Evolutionary conservation across 1,140 invertebrate genomes (phyloP), one percentile per base, ranked within the genome.

Genomic region (Eufriesea mexicana): DNA sequence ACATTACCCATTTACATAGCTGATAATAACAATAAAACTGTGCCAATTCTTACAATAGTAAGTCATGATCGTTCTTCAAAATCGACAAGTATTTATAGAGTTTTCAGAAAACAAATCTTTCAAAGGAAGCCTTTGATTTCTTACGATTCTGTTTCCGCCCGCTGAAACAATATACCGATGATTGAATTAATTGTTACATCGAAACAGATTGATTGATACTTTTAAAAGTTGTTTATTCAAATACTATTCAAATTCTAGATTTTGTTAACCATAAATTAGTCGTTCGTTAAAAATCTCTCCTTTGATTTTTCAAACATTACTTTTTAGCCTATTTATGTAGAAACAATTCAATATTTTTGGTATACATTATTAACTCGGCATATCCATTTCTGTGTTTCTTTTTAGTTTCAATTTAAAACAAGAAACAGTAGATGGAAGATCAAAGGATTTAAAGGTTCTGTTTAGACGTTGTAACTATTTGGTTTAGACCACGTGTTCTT

Each of bases 121-220:
- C 57, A 45, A 42, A 28, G 57, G 49, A 62, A 16, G 25, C 28
- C 49, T 80, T 51, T 25, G 51, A 59, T 82, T 68, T 67, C 62
- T 75, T 54, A 55, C 71, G 62, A 57, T 59, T 82, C 72, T 45
- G 54, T 67, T 76, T 82, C 54, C 25, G 59, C 23, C n/a, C 9
- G 20, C 9, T 81, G 61, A 66, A 81, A 81, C 54, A 81, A 75
- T 81, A 81, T 61, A 54, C 49, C 23, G n/a, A n/a, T n/a, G 49
- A 54, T 81, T 25, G 20, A 57, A n/a, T 45, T 81, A 81, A 74
- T 47, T 25, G 78, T 18, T 54, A 51, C 20, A n/a, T 68, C 20
- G 18, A 23, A 57, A 67, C 20, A 20, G n/a, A 5, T 18, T 45
- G 68, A 79, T 7, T 25, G 51, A 57, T 66, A 55, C 51, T 61